phyloP scores from a whole-genome alignment of 2,113 vertebrate genomes.

The Acanthochromis polyacanthus region DNA sequence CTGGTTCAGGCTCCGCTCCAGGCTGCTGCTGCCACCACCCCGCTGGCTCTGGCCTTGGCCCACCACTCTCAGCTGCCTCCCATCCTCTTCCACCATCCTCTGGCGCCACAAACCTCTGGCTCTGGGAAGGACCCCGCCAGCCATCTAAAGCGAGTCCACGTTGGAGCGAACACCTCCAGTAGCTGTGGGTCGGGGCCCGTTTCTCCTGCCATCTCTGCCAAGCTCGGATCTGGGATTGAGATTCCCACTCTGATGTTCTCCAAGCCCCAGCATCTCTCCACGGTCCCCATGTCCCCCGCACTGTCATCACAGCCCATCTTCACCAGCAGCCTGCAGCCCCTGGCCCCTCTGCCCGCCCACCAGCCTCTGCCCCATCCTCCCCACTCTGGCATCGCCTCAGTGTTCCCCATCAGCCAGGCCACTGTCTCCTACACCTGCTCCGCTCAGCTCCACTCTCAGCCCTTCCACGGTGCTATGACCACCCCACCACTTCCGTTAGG shows the following conservation, averaged over 20 bases:
- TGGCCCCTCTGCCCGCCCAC: slow-evolving; percentile 54
- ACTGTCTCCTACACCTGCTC: slow-evolving; percentile 75
- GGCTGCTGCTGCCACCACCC: slow-evolving; percentile 94
- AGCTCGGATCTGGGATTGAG: slow-evolving; percentile 76
- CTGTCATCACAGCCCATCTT: slow-evolving; percentile 70
- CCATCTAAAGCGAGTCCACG: slow-evolving; percentile 83
- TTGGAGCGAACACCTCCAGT: slow-evolving; percentile 57
- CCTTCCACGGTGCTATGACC: slow-evolving; percentile 70
- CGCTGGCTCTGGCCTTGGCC: slow-evolving; percentile 93
- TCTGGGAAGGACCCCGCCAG: slow-evolving; percentile 83
- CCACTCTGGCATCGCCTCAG: slow-evolving; percentile 64
- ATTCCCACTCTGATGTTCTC: slow-evolving; percentile 72
- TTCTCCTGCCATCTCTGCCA: slow-evolving; percentile 72
- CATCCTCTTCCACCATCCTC: slow-evolving; percentile 89
- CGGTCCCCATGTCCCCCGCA: slow-evolving; percentile 36
- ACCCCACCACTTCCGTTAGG: slow-evolving; percentile 65
- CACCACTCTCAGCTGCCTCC: slow-evolving; percentile 92
- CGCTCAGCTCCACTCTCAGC: slow-evolving; percentile 80
- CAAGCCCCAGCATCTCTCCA: slow-evolving; percentile 62
- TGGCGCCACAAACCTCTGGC: slow-evolving; percentile 74
- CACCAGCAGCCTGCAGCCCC: slow-evolving; percentile 88
- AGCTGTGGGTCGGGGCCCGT: slow-evolving; percentile 60
- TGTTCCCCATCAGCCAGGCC: slow-evolving; percentile 73
- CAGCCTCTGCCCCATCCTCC: slow-evolving; percentile 82
- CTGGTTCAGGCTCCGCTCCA: slow-evolving; percentile 95